phyloP scores from a whole-genome alignment of 2,113 vertebrate species.

The Apteryx owenii region DNA sequence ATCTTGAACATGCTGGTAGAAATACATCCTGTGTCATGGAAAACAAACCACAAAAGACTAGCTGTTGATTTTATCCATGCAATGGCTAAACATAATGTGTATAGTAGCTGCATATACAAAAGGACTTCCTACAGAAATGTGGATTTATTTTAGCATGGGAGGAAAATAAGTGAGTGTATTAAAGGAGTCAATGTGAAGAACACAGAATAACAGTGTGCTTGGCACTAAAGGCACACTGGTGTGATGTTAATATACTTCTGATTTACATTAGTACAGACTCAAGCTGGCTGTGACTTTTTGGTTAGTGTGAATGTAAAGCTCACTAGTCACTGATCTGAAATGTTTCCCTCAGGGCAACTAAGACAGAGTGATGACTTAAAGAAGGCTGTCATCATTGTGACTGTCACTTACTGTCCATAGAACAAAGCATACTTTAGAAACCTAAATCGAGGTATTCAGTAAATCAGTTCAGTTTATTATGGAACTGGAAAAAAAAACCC shows the following conservation, averaged over 20 bases:
- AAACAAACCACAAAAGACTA: background rate
- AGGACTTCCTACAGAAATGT: background rate
- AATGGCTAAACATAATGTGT: background rate
- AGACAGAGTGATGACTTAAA: slow-evolving; percentile 27
- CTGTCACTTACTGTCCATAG: background rate
- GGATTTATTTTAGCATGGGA: background rate
- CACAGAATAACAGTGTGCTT: background rate
- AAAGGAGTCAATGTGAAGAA: background rate
- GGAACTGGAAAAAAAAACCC: background rate
- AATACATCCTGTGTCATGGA: background rate
- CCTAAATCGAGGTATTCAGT: background rate
- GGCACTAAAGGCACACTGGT: background rate
- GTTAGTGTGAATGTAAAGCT: background rate
- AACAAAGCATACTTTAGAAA: slow-evolving; percentile 20
- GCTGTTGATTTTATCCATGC: background rate
- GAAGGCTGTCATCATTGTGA: slow-evolving; percentile 7
- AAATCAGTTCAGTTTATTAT: rapidly evolving
- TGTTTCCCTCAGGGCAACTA: background rate
- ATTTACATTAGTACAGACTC: slow-evolving; percentile 6
- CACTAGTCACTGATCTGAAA: background rate
- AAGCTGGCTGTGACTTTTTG: slow-evolving; percentile 2
- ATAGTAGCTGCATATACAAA: background rate
- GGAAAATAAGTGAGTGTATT: background rate
- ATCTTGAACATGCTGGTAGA: background rate
- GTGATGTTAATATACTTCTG: background rate